Base-by-base conservation (phyloP, 2,797 vertebrate species). In the Labroides dimidiatus region DNA sequence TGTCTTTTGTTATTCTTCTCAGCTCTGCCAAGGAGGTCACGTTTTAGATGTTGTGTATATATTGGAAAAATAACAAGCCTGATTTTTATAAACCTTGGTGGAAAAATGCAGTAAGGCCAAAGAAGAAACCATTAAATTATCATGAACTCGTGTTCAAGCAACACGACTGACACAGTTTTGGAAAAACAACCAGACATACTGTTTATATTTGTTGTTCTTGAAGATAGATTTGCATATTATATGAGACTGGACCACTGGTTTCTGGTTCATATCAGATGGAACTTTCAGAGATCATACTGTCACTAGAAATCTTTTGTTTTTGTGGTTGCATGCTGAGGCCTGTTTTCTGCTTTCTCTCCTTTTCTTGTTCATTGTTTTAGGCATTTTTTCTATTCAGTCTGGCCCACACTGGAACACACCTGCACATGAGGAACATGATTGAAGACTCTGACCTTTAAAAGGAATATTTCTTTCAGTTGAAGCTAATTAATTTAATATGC, bases 361-460 rank as follows among this genome's bases (percentile, higher is more conserved):
- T 10, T 61, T 27, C n/a, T 16, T 44, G 10, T 45, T 77, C 4
- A 60, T 49, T 19, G 33, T 43, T 57, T 57, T 17, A 20, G n/a
- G 15, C 36, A 50, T 48, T 50, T 39, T 70, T 66, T 12, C 9
- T 15, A 19, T 64, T 56, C 23, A 19, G 17, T 66, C 17, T 52
- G 41, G 16, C 15, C 33, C 62, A n/a, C n/a, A n/a, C 2, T 68
- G 44, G 9, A 30, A 39, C 33, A 71, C 64, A 81, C 41, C 76
- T 82, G 70, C 58, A 63, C 61, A 47, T 17, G 3, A 51, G 60
- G 54, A 45, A 42, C 62, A 44, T 16, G 16, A 73, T 53, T 33
- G 5, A 68, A 36, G 43, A 20, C 70, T 70, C 43, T 59, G 21
- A 77, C 63, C 47, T 59, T 62, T 27, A 55, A 48, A 39, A 57